Base-by-base conservation (phyloP, 2,888 invertebrate genomes). In the Colletes collaris region DNA sequence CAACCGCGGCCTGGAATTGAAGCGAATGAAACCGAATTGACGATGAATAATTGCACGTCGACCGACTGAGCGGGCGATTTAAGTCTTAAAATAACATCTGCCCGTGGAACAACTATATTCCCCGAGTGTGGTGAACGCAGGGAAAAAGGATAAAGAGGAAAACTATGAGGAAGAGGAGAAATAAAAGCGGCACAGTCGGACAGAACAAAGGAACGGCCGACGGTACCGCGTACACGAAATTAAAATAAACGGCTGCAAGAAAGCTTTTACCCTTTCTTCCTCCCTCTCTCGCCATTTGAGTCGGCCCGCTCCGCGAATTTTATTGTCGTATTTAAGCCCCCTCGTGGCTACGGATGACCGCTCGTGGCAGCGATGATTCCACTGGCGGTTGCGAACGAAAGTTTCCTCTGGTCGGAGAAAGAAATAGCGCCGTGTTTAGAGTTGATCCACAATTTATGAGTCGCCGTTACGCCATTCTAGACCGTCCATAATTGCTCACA, bases 191-290 rank as follows among this genome's bases (percentile, higher is more conserved):
- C 73, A 53, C n/a, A 37, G 77, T 10, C 82, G 79, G 77, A 72
- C 76, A 88, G 90, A 89, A 91, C 90, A 90, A 91, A 91, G 90
- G 89, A 84, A 86, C 69, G 76, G 82, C 85, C 86, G 85, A 83
- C 86, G 78, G 80, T 82, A 73, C 85, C 67, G 68, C 60, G 83
- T 86, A 86, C 85, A 84, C 86, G 88, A 91, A 91, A 91, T 92
- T 92, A 92, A 92, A 92, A 92, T 92, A 91, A 92, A 92, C 91
- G 90, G 89, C 88, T 84, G 90, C 88, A 90, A 89, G 90, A 89
- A 89, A 88, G 85, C 77, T 67, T 68, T 59, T 71, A 19, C 69
- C 78, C 69, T 80, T 66, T 66, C 70, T n/a, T 55, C 55, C 58
- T 58, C 64, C 44, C 55, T 37, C 60, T 46, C 35, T 58, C 66